Conservation (phyloP, 2,797 vertebrate species). For the Odontamblyopus lacepedii region DNA sequence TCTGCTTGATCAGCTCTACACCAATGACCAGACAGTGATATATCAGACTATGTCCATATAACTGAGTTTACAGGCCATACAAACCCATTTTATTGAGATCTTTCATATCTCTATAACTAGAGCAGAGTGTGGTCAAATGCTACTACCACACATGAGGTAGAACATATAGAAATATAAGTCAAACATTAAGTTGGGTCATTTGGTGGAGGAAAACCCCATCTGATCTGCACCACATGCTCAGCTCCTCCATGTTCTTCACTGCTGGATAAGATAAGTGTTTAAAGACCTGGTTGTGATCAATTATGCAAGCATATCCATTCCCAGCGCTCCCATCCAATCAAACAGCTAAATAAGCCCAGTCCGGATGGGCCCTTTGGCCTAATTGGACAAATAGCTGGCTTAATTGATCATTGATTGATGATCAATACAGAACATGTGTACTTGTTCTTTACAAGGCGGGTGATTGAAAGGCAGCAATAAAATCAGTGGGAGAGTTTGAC, state of each 20-base stretch:
- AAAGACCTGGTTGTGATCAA: constrained; percentile 75
- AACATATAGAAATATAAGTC: neutral
- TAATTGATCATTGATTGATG: constrained; percentile 86
- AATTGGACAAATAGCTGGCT: constrained; percentile 82
- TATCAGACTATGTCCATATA: constrained; percentile 1
- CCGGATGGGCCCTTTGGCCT: constrained; percentile 65
- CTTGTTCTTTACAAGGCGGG: constrained; percentile 72
- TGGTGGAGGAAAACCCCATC: neutral
- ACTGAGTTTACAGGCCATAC: neutral
- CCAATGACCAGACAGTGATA: constrained; percentile 2
- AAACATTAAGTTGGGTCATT: constrained; percentile 7
- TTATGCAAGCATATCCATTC: constrained; percentile 75
- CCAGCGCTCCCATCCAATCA: constrained; percentile 68
- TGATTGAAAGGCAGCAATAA: constrained; percentile 80
- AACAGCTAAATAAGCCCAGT: constrained; percentile 72
- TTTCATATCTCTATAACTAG: neutral
- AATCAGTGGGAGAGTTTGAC: constrained; percentile 73
- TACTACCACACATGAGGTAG: neutral
- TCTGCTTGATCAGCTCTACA: constrained; percentile 6
- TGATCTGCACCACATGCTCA: constrained; percentile 28
- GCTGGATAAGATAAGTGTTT: constrained; percentile 71
- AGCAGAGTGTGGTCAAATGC: neutral
- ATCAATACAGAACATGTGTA: constrained; percentile 82
- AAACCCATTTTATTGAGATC: neutral
- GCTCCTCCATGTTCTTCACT: constrained; percentile 41